Evolutionary conservation across 1,140 invertebrate species (phyloP).

Genomic region (Ctenoplectra terminalis): DNA sequence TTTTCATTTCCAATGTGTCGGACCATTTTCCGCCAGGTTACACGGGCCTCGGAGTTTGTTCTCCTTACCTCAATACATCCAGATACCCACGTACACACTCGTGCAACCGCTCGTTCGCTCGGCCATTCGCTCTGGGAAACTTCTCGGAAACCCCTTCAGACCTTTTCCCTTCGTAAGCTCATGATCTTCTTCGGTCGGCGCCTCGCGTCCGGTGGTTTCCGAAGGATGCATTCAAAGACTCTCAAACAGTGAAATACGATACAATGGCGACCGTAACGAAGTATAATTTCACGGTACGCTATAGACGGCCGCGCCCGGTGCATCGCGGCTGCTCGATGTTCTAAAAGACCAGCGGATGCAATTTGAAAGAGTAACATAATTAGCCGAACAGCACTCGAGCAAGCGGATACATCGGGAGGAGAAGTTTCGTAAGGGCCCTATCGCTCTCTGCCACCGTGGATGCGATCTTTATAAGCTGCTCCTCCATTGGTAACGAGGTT

Average conservation of each 20-base stretch:
- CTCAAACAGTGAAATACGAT: conserved; percentile 39
- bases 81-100: background rate
- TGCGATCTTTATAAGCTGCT: conserved; percentile 53
- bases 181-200: background rate
- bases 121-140: background rate
- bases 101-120: too few species aligned
- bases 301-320: conserved; percentile 1
- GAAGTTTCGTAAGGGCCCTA: conserved; percentile 45
- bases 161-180: conserved; percentile 1
- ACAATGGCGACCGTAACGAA: conserved; percentile 49
- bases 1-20: conserved; percentile 46
- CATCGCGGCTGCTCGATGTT: conserved; percentile 27
- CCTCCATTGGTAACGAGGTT: conserved; percentile 55
- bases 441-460: conserved; percentile 48
- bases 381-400: conserved; percentile 50
- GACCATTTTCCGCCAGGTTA: conserved; percentile 36
- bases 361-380: conserved; percentile 71
- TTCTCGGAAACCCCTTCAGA: conserved; percentile 33
- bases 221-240: conserved; percentile 35
- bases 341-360: conserved; percentile 45
- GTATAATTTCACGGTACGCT: conserved; percentile 48
- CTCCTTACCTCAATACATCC: background rate
- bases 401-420: conserved; percentile 51
- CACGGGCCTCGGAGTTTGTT: conserved; percentile 23
- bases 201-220: conserved; percentile 42